A percentile compares a stretch with the other conserved stretches of the same genome.
phyloP scores from a whole-genome alignment of 2,797 vertebrate species.

The Micromesistius poutassou region DNA sequence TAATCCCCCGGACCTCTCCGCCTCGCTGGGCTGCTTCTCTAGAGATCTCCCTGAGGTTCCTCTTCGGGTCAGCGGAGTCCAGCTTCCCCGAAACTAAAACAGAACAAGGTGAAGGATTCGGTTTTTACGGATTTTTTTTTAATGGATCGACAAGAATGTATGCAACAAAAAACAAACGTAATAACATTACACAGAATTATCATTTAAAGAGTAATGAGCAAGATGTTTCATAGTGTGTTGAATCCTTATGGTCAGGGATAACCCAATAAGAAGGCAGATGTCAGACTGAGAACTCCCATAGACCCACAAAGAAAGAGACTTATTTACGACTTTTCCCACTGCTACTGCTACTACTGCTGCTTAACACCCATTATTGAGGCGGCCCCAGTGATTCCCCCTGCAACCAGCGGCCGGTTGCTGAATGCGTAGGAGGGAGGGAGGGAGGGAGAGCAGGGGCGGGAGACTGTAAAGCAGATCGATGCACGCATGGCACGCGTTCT shows the following conservation, averaged over 20 bases:
- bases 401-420: conserved; percentile 30
- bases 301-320: background rate
- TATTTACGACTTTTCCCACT: background rate
- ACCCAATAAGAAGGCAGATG: background rate
- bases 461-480: conserved; percentile 26
- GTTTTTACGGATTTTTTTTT: background rate
- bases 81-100: conserved; percentile 73
- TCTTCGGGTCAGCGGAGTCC: conserved; percentile 73
- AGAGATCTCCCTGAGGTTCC: conserved; percentile 81
- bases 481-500: conserved; percentile 30
- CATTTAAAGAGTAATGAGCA: background rate
- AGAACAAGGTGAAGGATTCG: background rate
- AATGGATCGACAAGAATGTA: background rate
- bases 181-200: background rate
- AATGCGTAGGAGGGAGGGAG: conserved; percentile 12
- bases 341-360: background rate
- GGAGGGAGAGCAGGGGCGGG: background rate
- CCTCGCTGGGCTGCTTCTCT: conserved; percentile 84
- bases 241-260: background rate
- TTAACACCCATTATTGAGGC: background rate
- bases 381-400: background rate
- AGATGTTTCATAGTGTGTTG: background rate
- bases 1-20: conserved; percentile 72
- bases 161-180: background rate
- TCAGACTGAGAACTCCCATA: background rate